Evolutionary conservation across 30 jellyfish, hydroid and myxozoan species (phyloP).

Genomic region (Haliclystus octoradiatus): DNA sequence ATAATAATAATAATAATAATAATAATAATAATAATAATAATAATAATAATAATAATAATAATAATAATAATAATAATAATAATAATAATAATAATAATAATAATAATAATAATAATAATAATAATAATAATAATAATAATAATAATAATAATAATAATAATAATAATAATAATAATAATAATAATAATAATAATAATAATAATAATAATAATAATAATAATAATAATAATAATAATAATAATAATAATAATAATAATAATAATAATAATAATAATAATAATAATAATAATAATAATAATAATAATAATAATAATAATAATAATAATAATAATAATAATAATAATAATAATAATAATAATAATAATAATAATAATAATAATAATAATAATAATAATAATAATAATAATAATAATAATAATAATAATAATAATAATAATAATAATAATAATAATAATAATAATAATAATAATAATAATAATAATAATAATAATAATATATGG

Average conservation of each 20-base stretch:
- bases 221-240: neutral
- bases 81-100: neutral
- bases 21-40: neutral
- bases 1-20: slow-evolving; percentile 1
- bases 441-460: no score
- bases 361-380: no score
- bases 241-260: neutral
- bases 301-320: no score
- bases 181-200: neutral
- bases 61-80: neutral
- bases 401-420: no score
- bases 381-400: no score
- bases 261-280: no score
- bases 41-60: neutral
- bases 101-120: neutral
- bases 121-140: neutral
- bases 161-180: neutral
- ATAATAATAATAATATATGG: no score
- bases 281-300: no score
- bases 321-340: no score
- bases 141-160: neutral
- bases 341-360: no score
- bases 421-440: no score
- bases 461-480: no score
- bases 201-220: neutral